phyloP scores from a whole-genome alignment of 2,797 vertebrate species.

The Streptopelia turtur region DNA sequence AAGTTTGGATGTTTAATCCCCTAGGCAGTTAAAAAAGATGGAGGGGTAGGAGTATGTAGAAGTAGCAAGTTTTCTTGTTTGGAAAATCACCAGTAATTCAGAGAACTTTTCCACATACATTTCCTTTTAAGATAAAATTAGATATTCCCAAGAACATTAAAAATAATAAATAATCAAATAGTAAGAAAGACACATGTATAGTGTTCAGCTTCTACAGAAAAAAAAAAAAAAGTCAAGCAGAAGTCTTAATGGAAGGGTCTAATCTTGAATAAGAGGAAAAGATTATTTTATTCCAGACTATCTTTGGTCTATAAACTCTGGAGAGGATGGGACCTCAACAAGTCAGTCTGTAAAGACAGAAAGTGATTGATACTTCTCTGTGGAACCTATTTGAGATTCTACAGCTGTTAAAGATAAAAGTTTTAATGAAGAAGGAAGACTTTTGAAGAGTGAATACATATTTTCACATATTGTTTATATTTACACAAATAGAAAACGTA shows the following conservation, averaged over 20 bases:
- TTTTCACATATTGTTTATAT: background rate
- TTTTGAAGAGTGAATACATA: background rate
- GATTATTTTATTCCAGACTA: background rate
- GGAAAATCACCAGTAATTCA: background rate
- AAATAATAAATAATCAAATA: background rate
- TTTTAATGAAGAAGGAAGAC: background rate
- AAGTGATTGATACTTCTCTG: background rate
- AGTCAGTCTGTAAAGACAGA: background rate
- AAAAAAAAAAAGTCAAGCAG: background rate
- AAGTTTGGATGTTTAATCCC: background rate
- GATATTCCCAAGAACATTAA: background rate
- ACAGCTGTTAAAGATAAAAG: background rate
- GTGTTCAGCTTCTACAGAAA: background rate
- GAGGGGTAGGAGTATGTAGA: background rate
- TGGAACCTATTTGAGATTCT: background rate
- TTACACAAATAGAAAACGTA: background rate
- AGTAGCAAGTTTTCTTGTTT: background rate
- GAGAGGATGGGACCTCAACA: background rate
- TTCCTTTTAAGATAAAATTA: background rate
- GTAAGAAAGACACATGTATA: background rate
- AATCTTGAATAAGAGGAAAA: background rate
- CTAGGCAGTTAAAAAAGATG: background rate
- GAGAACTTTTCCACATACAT: background rate
- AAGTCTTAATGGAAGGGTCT: background rate
- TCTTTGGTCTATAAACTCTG: background rate